Evolutionary conservation across 2,113 vertebrate genomes (phyloP).

Genomic region (Felis catus): F.catus_Fca126_mat1.0 CM031421.1:82021001-82021500

Average conservation of each 20-base stretch:
- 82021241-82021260: neutral
- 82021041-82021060: no score
- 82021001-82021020: no score
- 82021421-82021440: slow-evolving; percentile 81
- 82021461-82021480: slow-evolving; percentile 94
- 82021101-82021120: neutral
- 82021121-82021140: neutral
- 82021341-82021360: slow-evolving; percentile 48
- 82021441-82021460: slow-evolving; percentile 88
- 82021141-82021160: neutral
- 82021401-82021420: slow-evolving; percentile 81
- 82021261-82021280: neutral
- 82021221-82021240: neutral
- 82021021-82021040: no score
- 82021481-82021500: slow-evolving; percentile 93
- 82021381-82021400: slow-evolving; percentile 78
- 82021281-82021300: slow-evolving; percentile 41
- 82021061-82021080: neutral
- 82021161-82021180: slow-evolving; percentile 37
- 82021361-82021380: slow-evolving; percentile 66
- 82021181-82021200: neutral
- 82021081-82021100: neutral
- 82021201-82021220: slow-evolving; percentile 28
- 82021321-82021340: slow-evolving; percentile 62
- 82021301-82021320: slow-evolving; percentile 36